These are phyloP conservation scores for Rhinichthys klamathensis DNA, from an alignment of 2,113 vertebrate genomes.

Conservation along the genomic window DNA sequence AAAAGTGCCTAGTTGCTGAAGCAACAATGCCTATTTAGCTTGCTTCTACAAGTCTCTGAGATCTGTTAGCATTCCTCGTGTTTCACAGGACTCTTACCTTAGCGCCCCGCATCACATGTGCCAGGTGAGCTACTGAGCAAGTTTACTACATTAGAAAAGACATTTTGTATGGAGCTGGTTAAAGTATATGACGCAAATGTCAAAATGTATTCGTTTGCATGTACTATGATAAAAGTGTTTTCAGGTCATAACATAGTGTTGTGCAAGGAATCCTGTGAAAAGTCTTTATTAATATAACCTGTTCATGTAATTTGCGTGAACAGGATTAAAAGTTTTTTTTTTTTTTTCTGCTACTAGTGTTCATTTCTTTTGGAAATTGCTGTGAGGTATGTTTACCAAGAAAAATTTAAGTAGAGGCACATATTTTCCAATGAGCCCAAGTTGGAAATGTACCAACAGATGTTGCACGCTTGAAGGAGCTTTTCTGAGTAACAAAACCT, in stretches of 20 bases:
- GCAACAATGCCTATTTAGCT: not conserved
- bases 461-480: not conserved
- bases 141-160: not conserved
- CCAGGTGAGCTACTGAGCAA: not conserved
- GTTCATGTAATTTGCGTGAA: not conserved
- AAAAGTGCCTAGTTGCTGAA: too few relatives aligned
- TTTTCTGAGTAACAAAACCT: not conserved
- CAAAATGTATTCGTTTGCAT: not conserved
- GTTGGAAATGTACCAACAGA: not conserved
- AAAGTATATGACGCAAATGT: not conserved
- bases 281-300: not conserved
- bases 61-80: not conserved
- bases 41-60: not conserved
- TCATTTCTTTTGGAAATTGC: not conserved
- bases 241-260: not conserved
- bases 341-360: not conserved
- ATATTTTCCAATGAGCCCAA: not conserved
- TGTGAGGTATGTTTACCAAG: not conserved
- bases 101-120: not conserved
- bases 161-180: not conserved
- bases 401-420: not conserved
- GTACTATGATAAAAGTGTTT: not conserved
- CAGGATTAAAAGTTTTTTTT: not conserved
- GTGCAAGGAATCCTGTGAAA: not conserved
- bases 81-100: not conserved